These are phyloP conservation scores for Arctocebus calabarensis DNA, from an alignment of 2,797 vertebrate genomes.

Conservation along the genomic window DNA sequence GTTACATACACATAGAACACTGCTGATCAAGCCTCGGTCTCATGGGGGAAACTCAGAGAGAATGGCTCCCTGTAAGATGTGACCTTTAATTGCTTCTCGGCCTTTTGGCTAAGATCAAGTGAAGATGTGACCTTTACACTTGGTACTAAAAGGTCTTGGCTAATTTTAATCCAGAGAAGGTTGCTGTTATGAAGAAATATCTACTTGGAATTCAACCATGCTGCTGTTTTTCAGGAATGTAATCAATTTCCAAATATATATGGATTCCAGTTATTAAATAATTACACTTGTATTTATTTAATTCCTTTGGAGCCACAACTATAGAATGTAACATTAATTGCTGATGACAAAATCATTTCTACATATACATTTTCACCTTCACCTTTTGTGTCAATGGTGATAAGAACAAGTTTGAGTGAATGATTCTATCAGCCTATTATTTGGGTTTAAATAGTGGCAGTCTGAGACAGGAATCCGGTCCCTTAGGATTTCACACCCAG, in stretches of 20 bases:
- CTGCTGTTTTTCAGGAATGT: slow-evolving; percentile 1
- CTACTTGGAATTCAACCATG: slow-evolving; percentile 20
- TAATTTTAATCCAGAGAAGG: neutral
- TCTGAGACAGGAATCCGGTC: slow-evolving; percentile 16
- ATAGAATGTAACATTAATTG: neutral
- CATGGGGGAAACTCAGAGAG: neutral
- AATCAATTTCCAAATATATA: slow-evolving; percentile 8
- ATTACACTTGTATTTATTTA: neutral
- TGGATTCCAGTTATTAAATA: slow-evolving; percentile 22
- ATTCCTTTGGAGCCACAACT: neutral
- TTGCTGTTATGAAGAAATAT: neutral
- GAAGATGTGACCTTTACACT: no score
- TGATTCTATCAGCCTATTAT: neutral
- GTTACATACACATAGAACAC: neutral
- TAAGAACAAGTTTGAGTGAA: neutral
- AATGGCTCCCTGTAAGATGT: neutral
- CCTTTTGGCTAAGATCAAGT: no score
- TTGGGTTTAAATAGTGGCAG: neutral
- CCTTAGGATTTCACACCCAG: neutral
- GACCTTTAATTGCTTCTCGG: no score
- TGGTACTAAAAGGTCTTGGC: neutral
- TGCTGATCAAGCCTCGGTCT: neutral
- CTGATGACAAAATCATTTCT: neutral
- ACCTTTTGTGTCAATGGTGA: neutral
- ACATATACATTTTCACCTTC: neutral